Evolutionary conservation across 2,888 invertebrate species (phyloP), one percentile per base, ranked within the genome.

Genomic region (Parnassius mnemosyne): DNA sequence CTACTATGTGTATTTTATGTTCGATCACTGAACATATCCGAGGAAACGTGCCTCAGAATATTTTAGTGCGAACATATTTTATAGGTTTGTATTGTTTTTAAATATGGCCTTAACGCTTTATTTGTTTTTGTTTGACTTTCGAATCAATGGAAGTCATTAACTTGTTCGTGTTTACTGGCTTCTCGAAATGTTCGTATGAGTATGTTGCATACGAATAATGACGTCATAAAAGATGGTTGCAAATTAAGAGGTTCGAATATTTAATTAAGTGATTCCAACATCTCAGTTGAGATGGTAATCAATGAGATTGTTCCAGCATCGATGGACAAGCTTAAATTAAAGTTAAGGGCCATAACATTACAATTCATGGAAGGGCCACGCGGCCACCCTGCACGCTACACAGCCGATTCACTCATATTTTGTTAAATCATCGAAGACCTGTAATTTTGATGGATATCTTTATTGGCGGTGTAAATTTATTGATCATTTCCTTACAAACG

Each of bases 381-480:
- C 75, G 89, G 83, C 89, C 89, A 87, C 90, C 89, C 85, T 82
- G 87, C 68, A 69, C 67, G 87, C 74, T 72, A 76, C 80, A 78
- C 82, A 74, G 81, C 82, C 84, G 84, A 85, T 82, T 84, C 76
- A 74, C 77, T 84, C 86, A 81, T 89, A 89, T 89, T 34, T 90
- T 90, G 89, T 89, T 89, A 90, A 89, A 90, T 86, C 89, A 89
- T 87, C 88, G 77, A 81, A 83, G 85, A 88, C 89, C 90, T 89
- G 82, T 90, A 91, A 91, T 91, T 91, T 91, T 90, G 91, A 91
- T 91, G 89, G 86, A 89, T 90, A 91, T 91, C 91, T 90, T 91
- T 89, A 90, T 87, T 87, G 88, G 85, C 82, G 79, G 85, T 78
- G 80, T 82, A 85, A 87, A 89, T 89, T 91, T 91, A 90, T 90